These are phyloP conservation scores for Falco novaeseelandiae DNA, from an alignment of 2,797 vertebrate species.

Conservation along the genomic window DNA sequence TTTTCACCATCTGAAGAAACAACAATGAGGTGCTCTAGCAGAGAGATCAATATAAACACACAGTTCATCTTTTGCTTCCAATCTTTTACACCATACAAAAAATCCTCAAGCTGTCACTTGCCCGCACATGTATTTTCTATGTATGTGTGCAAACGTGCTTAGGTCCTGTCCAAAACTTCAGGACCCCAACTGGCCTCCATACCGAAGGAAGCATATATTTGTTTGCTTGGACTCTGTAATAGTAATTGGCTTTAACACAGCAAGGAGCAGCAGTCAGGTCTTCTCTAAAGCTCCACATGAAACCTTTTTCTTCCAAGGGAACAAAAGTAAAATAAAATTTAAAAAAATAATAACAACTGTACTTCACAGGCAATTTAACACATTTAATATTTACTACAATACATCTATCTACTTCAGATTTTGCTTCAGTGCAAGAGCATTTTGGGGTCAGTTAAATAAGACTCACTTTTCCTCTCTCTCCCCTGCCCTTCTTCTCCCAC, in stretches of 20 bases:
- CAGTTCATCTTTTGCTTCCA: neutral
- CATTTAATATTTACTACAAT: constrained; percentile 6
- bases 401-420: neutral
- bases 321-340: neutral
- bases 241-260: neutral
- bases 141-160: accelerated
- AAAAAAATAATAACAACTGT: neutral
- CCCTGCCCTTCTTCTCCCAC: neutral
- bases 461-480: neutral
- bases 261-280: neutral
- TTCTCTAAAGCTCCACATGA: neutral
- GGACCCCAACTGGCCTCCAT: neutral
- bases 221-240: neutral
- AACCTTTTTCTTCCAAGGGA: neutral
- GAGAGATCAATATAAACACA: neutral
- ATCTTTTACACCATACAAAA: neutral
- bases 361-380: neutral
- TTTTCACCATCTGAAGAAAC: neutral
- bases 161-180: neutral
- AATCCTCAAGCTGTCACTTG: neutral
- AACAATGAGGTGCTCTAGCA: neutral
- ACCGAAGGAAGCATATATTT: neutral
- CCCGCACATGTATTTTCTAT: accelerated
- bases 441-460: constrained; percentile 34
- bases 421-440: constrained; percentile 37